Evolutionary conservation across 2,888 invertebrate genomes (phyloP), one percentile per base, ranked within the genome.

Genomic region (Drosophila anomelani): DNA sequence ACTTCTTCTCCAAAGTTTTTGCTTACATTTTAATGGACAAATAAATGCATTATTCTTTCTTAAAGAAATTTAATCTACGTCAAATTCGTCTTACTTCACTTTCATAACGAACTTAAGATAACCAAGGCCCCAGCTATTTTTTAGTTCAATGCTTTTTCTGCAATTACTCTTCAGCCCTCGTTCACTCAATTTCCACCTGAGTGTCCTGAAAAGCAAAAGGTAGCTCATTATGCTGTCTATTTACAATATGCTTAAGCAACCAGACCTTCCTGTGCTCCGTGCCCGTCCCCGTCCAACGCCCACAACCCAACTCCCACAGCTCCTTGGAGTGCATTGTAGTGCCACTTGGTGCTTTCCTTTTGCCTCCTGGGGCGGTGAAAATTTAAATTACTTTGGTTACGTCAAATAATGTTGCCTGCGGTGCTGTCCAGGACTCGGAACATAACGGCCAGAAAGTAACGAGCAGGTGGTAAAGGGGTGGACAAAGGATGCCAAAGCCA

Each of bases 211-310:
- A 81, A 74, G 81, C 87, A 81, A 84, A 83, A 80, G 74, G 78
- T 63, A 85, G 85, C 83, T 87, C 87, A 84, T 84, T 84, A 84
- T 87, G 85, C 87, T 87, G 83, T 84, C 85, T 84, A 87, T 84
- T 84, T 84, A 87, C 85, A 84, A 78, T 84, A 85, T 87, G 82
- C 85, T 87, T 84, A 87, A 87, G 83, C 78, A 78, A 76, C 87
- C 79, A 73, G 71, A 76, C 43, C 64, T 56, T 46, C 41, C 60
- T 26, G 60, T 43, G 41, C 34, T 29, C 46, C 51, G n/a, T 32
- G 34, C 17, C 46, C 13, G 32, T 8, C 53, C 17, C 46, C 13
- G 32, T 8, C 53, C 29, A 8, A 29, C 8, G 8, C 29, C 29
- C 29, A 8, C 6, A 6, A 17, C 20, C 32, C 49, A 6, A 41